Percentiles rank a stretch among this genome's conserved stretches.
Evolutionary conservation across 1,140 invertebrate genomes (phyloP).

Genomic region (Drosophila mojavensis): DNA sequence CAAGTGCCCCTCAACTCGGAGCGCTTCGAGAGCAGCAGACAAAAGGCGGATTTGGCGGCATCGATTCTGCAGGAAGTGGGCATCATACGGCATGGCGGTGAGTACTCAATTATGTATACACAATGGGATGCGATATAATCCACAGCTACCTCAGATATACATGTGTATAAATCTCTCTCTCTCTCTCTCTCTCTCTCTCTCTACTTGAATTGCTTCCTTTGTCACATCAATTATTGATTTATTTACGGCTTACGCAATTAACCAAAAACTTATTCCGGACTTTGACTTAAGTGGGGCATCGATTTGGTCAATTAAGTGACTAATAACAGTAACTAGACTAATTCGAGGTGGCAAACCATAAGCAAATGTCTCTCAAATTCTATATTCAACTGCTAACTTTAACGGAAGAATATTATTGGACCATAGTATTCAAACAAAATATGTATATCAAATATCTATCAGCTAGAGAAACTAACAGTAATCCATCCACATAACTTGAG

Average conservation of each 20-base stretch:
- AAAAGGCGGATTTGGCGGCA: slow-evolving; percentile 90
- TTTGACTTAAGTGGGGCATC: not conserved
- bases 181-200: no score
- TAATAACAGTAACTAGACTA: not conserved
- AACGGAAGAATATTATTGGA: no score
- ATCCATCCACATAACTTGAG: no score
- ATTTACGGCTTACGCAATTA: slow-evolving; percentile 11
- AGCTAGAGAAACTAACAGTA: no score
- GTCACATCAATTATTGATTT: slow-evolving; percentile 64
- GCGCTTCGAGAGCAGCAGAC: slow-evolving; percentile 88
- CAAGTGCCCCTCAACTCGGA: slow-evolving; percentile 87
- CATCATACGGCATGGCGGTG: slow-evolving; percentile 87
- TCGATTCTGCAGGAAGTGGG: slow-evolving; percentile 89
- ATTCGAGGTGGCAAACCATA: no score
- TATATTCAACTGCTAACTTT: no score
- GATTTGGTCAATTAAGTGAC: not conserved
- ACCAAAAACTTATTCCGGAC: slow-evolving; percentile 12
- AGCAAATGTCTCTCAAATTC: no score
- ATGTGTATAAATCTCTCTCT: no score
- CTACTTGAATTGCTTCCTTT: not conserved
- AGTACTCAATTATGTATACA: slow-evolving; percentile 52
- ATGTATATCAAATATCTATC: no score
- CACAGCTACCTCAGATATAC: no score
- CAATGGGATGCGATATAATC: slow-evolving; percentile 6
- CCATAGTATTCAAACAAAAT: no score